These are phyloP conservation scores for Zelostemma sp. DNA, from an alignment of 1,140 invertebrate species.

Conservation along the genomic window DNA sequence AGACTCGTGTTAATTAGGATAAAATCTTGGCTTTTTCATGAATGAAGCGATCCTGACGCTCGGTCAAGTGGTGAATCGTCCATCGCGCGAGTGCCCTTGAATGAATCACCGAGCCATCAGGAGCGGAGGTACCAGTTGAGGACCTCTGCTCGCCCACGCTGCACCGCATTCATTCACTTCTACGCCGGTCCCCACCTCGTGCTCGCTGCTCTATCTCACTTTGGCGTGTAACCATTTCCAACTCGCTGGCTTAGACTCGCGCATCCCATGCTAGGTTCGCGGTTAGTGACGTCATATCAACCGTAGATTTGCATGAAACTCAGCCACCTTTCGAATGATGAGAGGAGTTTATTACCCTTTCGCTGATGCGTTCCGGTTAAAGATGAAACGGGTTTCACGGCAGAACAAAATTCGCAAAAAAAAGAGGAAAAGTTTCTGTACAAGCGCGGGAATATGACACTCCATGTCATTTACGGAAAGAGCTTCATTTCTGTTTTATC, in stretches of 20 bases:
- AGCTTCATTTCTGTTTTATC: background rate
- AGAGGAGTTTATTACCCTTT: slow-evolving; percentile 46
- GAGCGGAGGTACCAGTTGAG: slow-evolving; percentile 32
- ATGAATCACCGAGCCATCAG: slow-evolving; percentile 20
- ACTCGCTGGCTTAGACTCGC: slow-evolving; percentile 13
- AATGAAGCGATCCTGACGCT: slow-evolving; percentile 52
- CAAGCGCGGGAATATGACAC: too few relatives aligned
- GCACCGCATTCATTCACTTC: slow-evolving; percentile 64
- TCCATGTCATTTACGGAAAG: background rate
- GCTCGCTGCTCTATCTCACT: slow-evolving; percentile 11
- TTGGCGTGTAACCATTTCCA: slow-evolving; percentile 10
- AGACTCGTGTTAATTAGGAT: slow-evolving; percentile 60
- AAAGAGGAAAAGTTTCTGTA: too few relatives aligned
- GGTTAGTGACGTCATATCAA: slow-evolving; percentile 55
- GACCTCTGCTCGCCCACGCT: slow-evolving; percentile 59
- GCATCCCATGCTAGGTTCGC: slow-evolving; percentile 11
- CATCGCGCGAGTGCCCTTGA: slow-evolving; percentile 14
- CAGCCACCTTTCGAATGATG: too few relatives aligned
- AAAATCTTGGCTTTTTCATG: slow-evolving; percentile 58
- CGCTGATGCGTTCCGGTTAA: slow-evolving; percentile 1
- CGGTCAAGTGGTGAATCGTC: slow-evolving; percentile 18
- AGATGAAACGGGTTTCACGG: too few relatives aligned
- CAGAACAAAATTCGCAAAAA: too few relatives aligned
- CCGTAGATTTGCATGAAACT: slow-evolving; percentile 23
- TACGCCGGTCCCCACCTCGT: slow-evolving; percentile 35